Conservation (phyloP, 2,888 invertebrate species). For the Crioceris asparagi region DNA sequence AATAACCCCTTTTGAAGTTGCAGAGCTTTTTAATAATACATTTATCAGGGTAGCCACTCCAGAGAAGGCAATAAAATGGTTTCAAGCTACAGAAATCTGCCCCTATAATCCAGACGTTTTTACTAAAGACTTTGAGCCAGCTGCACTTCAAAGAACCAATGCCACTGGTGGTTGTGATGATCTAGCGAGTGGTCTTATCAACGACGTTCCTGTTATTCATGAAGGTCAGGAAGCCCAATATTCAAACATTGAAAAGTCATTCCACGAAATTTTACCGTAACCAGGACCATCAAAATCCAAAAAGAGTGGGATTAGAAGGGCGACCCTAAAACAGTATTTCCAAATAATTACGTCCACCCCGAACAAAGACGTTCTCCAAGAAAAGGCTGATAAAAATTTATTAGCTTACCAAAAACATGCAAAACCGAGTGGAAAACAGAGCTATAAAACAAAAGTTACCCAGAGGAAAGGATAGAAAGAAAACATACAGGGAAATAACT, state of each 20-base stretch:
- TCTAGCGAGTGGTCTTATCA: no score
- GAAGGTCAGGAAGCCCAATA: neutral
- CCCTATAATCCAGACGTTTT: no score
- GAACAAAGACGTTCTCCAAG: neutral
- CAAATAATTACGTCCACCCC: neutral
- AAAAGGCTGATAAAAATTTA: neutral
- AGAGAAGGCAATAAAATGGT: no score
- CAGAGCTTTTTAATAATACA: no score
- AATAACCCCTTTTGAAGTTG: no score
- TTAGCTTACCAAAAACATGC: no score
- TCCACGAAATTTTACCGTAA: neutral
- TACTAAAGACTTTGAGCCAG: no score
- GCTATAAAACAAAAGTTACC: neutral
- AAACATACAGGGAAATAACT: neutral
- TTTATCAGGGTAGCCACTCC: no score
- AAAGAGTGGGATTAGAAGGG: neutral
- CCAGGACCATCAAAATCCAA: neutral
- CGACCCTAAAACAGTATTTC: neutral
- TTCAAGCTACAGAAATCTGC: no score
- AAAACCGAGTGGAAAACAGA: no score
- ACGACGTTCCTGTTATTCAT: neutral
- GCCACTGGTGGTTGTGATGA: neutral
- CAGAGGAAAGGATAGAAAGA: neutral
- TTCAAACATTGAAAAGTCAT: neutral
- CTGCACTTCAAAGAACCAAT: neutral